phyloP scores from a whole-genome alignment of 2,888 invertebrate genomes.

The Antheraea assamensis region DNA sequence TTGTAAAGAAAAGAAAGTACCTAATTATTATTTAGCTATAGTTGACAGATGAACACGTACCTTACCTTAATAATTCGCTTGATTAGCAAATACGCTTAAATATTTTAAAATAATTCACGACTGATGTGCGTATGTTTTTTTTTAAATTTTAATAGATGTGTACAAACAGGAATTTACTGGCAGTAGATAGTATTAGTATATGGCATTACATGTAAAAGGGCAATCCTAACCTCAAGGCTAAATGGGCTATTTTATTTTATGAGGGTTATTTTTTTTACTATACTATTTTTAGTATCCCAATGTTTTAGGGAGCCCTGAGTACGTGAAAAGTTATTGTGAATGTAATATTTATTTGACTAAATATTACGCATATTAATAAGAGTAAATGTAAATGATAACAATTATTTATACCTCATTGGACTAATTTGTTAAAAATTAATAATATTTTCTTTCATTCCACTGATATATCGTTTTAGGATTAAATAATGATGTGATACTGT shows the following conservation, averaged over 20 bases:
- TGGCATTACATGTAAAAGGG: background rate
- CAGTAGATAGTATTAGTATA: background rate
- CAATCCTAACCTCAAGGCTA: too few relatives aligned
- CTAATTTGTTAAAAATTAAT: slow-evolving; percentile 39
- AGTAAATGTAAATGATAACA: slow-evolving; percentile 21
- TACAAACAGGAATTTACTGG: background rate
- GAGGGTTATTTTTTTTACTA: too few relatives aligned
- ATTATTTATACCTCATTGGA: slow-evolving; percentile 34
- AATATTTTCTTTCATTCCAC: slow-evolving; percentile 69
- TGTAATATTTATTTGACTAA: background rate
- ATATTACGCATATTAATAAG: slow-evolving; percentile 6
- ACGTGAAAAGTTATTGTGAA: background rate
- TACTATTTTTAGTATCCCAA: too few relatives aligned
- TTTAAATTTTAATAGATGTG: background rate
- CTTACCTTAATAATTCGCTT: background rate
- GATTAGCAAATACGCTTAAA: background rate
- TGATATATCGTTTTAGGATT: slow-evolving; percentile 60
- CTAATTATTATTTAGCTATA: background rate
- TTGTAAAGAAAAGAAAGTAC: background rate
- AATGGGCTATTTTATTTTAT: too few relatives aligned
- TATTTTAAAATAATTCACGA: background rate
- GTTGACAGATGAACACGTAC: background rate
- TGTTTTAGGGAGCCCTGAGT: background rate
- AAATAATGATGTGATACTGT: slow-evolving; percentile 67
- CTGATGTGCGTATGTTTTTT: background rate